Percentiles rank a stretch among this genome's conserved stretches.
phyloP scores from a whole-genome alignment of 2,113 vertebrate species.

The Acanthisitta chloris region DNA sequence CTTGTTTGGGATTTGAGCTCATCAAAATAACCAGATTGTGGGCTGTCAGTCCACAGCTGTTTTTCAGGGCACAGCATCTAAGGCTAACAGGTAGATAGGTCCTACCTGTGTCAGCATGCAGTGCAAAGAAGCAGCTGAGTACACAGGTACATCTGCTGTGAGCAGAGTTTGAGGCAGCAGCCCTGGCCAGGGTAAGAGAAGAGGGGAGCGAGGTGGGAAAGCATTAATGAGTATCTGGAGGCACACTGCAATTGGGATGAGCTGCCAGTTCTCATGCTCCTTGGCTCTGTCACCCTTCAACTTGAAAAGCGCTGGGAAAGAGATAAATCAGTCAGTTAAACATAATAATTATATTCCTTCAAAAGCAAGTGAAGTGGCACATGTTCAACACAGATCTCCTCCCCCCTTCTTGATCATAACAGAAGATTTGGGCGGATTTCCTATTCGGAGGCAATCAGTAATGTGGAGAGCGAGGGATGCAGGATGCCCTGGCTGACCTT shows the following conservation, averaged over 20 bases:
- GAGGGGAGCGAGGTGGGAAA: background rate
- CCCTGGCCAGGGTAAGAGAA: background rate
- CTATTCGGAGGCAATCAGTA: constrained; percentile 66
- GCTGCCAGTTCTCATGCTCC: background rate
- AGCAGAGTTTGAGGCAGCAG: background rate
- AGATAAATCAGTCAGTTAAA: constrained; percentile 53
- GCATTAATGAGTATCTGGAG: background rate
- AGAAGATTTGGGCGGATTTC: constrained; percentile 65
- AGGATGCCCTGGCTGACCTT: constrained; percentile 67
- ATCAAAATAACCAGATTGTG: background rate
- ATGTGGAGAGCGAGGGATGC: constrained; percentile 23
- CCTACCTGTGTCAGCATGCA: background rate
- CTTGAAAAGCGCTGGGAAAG: constrained; percentile 24
- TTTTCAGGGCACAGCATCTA: background rate
- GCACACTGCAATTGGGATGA: background rate
- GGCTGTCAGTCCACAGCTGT: fast-evolving
- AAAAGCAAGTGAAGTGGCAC: constrained; percentile 26
- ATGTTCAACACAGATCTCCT: background rate
- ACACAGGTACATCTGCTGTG: background rate
- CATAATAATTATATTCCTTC: constrained; percentile 58
- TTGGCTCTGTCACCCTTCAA: background rate
- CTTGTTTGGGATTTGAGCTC: background rate
- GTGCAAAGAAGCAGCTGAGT: background rate
- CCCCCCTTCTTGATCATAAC: constrained; percentile 30
- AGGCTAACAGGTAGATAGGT: background rate